Conservation (phyloP, 2,797 vertebrate genomes). For the Melanotaenia nigrans region DNA sequence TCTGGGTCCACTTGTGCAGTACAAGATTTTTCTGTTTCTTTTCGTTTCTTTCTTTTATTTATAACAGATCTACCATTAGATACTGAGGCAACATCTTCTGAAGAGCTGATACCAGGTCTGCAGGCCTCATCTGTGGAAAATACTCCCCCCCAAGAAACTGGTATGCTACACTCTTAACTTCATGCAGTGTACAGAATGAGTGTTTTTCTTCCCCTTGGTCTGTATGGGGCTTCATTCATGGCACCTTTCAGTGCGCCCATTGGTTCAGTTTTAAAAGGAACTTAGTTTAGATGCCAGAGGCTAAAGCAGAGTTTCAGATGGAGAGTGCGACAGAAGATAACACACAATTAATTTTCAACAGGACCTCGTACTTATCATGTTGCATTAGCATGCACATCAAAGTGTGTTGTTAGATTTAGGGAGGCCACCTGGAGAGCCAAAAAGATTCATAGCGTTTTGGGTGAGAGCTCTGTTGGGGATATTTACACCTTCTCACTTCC, state of each 20-base stretch:
- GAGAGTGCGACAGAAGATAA: not conserved
- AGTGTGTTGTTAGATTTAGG: not conserved
- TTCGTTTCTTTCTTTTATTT: not conserved
- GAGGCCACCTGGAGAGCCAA: not conserved
- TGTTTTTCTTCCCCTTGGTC: not conserved
- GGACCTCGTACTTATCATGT: not conserved
- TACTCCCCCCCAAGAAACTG: conserved; percentile 48
- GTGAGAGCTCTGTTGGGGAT: not conserved
- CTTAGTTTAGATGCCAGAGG: not conserved
- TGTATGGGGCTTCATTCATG: not conserved
- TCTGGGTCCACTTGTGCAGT: not conserved
- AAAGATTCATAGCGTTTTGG: not conserved
- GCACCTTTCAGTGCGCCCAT: not conserved
- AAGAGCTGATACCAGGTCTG: conserved; percentile 91
- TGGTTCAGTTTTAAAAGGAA: not conserved
- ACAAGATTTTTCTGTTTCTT: not conserved
- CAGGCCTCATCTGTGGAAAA: conserved; percentile 71
- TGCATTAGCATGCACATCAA: not conserved
- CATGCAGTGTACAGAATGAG: not conserved
- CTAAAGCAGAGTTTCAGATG: not conserved
- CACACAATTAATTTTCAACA: not conserved
- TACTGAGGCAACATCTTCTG: conserved; percentile 79
- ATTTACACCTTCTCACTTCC: not conserved
- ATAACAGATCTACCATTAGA: conserved; percentile 84
- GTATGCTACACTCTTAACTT: conserved; percentile 46